Evolutionary conservation across 2,888 invertebrate genomes (phyloP).

Genomic region (Drosophila silvestris): DNA sequence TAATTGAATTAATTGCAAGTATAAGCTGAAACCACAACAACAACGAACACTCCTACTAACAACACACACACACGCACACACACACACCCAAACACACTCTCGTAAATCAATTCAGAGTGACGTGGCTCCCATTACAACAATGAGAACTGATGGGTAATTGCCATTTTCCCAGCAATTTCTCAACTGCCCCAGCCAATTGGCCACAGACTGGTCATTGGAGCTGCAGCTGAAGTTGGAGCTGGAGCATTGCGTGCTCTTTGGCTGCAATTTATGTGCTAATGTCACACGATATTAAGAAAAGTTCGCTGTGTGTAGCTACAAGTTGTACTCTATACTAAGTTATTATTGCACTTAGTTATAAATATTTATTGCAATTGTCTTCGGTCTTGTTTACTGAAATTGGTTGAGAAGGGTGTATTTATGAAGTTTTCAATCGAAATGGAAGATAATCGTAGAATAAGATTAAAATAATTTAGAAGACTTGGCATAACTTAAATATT

Average conservation of each 20-base stretch:
- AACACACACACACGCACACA: slow-evolving; percentile 29
- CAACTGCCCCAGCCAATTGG: slow-evolving; percentile 57
- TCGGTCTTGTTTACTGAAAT: slow-evolving; percentile 7
- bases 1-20: slow-evolving; percentile 76
- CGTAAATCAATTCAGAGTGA: slow-evolving; percentile 76
- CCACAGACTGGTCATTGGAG: slow-evolving; percentile 36
- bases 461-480: not conserved
- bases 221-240: slow-evolving; percentile 9
- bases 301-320: slow-evolving; percentile 25
- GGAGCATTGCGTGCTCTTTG: slow-evolving; percentile 59
- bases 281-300: slow-evolving; percentile 26
- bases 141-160: slow-evolving; percentile 76
- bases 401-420: not conserved
- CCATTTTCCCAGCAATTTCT: slow-evolving; percentile 73
- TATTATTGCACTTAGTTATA: slow-evolving; percentile 33
- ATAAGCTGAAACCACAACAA: slow-evolving; percentile 48
- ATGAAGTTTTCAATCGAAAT: not conserved
- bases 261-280: slow-evolving; percentile 70
- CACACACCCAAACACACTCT: slow-evolving; percentile 26
- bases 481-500: not conserved
- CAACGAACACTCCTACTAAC: slow-evolving; percentile 6
- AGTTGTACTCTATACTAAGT: slow-evolving; percentile 5
- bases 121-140: slow-evolving; percentile 69
- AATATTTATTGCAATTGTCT: slow-evolving; percentile 38
- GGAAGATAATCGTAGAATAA: not conserved